Percentiles rank a stretch among this genome's conserved stretches.
phyloP scores from a whole-genome alignment of 2,797 vertebrate genomes.

The Enteromius argenteus region DNA sequence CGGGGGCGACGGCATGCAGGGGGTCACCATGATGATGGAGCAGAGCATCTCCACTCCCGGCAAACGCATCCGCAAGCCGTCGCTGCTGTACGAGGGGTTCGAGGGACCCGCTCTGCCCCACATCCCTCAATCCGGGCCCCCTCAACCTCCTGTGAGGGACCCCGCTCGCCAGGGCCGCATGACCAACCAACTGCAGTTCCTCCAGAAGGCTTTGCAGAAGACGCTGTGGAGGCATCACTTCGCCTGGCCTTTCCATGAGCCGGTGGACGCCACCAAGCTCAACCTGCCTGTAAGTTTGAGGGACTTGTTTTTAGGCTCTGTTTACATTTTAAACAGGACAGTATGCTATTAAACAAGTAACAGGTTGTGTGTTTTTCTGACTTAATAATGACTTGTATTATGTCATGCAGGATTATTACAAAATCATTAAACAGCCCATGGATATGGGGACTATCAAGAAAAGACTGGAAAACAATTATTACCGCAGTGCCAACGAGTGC shows the following conservation, averaged over 20 bases:
- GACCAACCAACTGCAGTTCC: slow-evolving; percentile 93
- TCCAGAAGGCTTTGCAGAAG: slow-evolving; percentile 92
- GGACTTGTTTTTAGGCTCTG: neutral
- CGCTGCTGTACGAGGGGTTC: slow-evolving; percentile 93
- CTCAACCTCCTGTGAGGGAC: slow-evolving; percentile 83
- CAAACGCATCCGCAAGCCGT: slow-evolving; percentile 94
- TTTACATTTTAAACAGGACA: neutral
- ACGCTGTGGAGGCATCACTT: slow-evolving; percentile 95
- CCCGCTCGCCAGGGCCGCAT: slow-evolving; percentile 84
- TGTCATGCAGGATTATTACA: slow-evolving; percentile 88
- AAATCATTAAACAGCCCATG: slow-evolving; percentile 96
- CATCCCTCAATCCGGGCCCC: slow-evolving; percentile 72
- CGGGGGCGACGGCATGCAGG: slow-evolving; percentile 73
- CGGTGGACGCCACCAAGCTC: slow-evolving; percentile 88
- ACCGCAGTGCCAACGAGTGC: slow-evolving; percentile 90
- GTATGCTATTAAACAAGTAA: neutral
- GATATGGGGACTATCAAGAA: slow-evolving; percentile 95
- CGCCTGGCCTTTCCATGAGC: slow-evolving; percentile 94
- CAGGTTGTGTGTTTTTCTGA: neutral
- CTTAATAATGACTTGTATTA: neutral
- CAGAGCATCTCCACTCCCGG: slow-evolving; percentile 80
- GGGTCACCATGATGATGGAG: slow-evolving; percentile 72
- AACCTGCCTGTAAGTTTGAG: slow-evolving; percentile 84
- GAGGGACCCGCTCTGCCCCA: slow-evolving; percentile 89
- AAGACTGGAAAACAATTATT: slow-evolving; percentile 90